These are phyloP conservation scores for Lathamus discolor DNA, from an alignment of 2,113 vertebrate genomes.

Conservation along the genomic window DNA sequence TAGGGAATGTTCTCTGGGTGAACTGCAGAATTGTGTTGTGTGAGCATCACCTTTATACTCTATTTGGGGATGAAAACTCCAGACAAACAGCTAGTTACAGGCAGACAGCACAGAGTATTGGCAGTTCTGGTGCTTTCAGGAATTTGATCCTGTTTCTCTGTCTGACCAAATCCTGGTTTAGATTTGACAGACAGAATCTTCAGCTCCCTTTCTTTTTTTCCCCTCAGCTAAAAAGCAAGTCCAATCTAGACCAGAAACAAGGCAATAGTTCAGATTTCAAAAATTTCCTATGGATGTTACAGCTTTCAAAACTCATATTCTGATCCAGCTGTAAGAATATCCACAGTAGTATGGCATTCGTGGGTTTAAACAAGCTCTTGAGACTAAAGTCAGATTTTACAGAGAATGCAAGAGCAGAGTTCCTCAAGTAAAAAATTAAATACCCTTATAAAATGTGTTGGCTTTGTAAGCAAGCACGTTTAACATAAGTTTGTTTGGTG, in stretches of 20 bases:
- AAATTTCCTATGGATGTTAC: background rate
- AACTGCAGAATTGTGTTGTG: background rate
- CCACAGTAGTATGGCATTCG: background rate
- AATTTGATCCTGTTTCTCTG: background rate
- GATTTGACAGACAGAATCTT: background rate
- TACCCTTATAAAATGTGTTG: background rate
- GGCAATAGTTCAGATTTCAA: background rate
- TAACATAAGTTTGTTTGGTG: background rate
- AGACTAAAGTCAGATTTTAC: background rate
- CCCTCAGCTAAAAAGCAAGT: background rate
- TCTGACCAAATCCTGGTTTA: background rate
- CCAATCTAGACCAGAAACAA: background rate
- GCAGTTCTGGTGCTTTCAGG: background rate
- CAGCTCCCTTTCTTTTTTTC: background rate
- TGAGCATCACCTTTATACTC: rapidly evolving
- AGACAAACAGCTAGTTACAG: background rate
- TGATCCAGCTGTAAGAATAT: background rate
- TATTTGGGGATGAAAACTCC: background rate
- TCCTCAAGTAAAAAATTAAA: background rate
- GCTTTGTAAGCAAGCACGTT: background rate
- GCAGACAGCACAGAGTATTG: background rate
- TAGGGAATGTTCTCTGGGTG: background rate
- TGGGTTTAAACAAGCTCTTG: background rate
- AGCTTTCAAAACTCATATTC: background rate
- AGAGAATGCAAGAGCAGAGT: background rate